These are phyloP conservation scores for Azorinus chamasolen DNA, from an alignment of 2,888 invertebrate species.

Conservation along the genomic window DNA sequence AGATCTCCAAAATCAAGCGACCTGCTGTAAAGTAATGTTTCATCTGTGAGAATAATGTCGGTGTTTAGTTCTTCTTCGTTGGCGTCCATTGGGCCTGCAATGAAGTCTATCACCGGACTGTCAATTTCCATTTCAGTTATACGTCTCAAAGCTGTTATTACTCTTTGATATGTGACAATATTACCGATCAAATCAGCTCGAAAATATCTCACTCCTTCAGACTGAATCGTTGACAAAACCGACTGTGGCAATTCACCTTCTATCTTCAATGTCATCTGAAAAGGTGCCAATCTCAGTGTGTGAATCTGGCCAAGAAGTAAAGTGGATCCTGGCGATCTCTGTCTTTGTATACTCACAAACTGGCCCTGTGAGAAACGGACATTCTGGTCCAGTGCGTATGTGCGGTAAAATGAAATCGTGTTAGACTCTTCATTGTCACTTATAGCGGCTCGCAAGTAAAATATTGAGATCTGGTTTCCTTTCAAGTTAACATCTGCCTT, in stretches of 20 bases:
- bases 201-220: slow-evolving; percentile 28
- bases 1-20: slow-evolving; percentile 1
- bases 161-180: slow-evolving; percentile 37
- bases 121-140: background rate
- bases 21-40: too few relatives aligned
- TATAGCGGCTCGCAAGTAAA: too few relatives aligned
- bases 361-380: background rate
- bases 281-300: slow-evolving; percentile 40
- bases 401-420: too few relatives aligned
- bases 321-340: background rate
- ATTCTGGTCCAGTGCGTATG: too few relatives aligned
- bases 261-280: slow-evolving; percentile 41
- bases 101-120: too few relatives aligned
- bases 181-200: slow-evolving; percentile 45
- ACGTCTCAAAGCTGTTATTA: slow-evolving; percentile 26
- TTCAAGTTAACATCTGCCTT: too few relatives aligned
- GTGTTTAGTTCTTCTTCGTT: too few relatives aligned
- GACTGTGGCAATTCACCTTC: slow-evolving; percentile 21
- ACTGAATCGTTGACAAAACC: background rate
- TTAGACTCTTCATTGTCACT: too few relatives aligned
- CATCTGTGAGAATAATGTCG: background rate
- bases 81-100: too few relatives aligned
- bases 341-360: too few relatives aligned
- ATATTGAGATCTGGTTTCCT: too few relatives aligned
- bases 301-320: slow-evolving; percentile 35